Percentiles rank a stretch among this genome's conserved stretches.
Conservation (phyloP, 2,113 vertebrate species). For the Ammodytes marinus region DNA sequence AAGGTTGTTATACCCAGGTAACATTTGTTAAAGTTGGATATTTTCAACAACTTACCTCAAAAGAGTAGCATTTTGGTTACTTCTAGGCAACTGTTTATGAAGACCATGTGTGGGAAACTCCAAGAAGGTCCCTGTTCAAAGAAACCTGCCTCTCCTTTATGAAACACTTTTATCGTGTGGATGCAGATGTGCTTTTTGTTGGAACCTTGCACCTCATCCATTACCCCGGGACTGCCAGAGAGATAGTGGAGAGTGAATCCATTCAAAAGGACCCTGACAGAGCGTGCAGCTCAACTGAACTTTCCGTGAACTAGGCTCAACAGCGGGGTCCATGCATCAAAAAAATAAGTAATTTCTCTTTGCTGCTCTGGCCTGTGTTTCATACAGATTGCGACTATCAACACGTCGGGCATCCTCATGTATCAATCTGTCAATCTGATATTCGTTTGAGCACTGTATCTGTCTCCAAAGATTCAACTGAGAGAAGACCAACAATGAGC, state of each 20-base stretch:
- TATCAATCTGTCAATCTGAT: slow-evolving; percentile 83
- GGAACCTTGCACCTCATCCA: slow-evolving; percentile 85
- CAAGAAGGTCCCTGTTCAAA: slow-evolving; percentile 77
- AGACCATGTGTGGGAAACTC: slow-evolving; percentile 79
- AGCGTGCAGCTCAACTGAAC: slow-evolving; percentile 86
- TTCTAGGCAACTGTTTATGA: slow-evolving; percentile 70
- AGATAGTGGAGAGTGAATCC: slow-evolving; percentile 85
- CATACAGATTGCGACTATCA: slow-evolving; percentile 74
- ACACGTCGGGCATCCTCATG: slow-evolving; percentile 74
- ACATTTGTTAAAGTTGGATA: not conserved
- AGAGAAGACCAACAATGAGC: slow-evolving; percentile 39
- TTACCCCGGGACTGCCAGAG: slow-evolving; percentile 84
- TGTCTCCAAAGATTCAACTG: slow-evolving; percentile 73
- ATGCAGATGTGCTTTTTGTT: slow-evolving; percentile 89
- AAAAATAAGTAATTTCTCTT: slow-evolving; percentile 77
- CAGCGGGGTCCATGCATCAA: slow-evolving; percentile 78
- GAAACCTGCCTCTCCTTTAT: slow-evolving; percentile 82
- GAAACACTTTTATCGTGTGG: slow-evolving; percentile 78
- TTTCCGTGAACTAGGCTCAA: slow-evolving; percentile 85
- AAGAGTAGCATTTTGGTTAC: slow-evolving; percentile 39
- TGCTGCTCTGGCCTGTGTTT: slow-evolving; percentile 77
- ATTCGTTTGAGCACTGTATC: slow-evolving; percentile 73
- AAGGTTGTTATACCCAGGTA: not conserved
- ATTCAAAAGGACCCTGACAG: slow-evolving; percentile 84
- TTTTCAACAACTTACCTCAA: slow-evolving; percentile 33